A percentile compares a stretch with the other conserved stretches of the same genome.
Evolutionary conservation across 2,888 invertebrate species (phyloP).

Genomic region (Dasysyrphus albostriatus): DNA sequence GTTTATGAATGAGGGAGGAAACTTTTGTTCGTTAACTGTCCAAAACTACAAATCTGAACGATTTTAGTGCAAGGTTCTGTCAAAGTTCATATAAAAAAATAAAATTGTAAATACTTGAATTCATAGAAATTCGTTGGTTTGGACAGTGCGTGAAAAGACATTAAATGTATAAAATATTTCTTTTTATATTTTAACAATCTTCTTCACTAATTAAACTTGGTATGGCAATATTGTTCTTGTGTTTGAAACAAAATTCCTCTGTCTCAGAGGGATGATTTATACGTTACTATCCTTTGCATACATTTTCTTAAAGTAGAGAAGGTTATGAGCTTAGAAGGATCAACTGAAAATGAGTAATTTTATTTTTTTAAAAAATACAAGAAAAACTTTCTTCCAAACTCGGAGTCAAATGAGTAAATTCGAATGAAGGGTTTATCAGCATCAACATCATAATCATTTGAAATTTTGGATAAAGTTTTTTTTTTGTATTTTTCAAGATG

Average conservation of each 20-base stretch:
- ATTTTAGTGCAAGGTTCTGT: too few relatives aligned
- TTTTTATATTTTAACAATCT: neutral
- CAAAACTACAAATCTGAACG: too few relatives aligned
- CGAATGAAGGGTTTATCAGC: neutral
- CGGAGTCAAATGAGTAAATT: conserved; percentile 41
- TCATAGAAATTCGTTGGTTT: too few relatives aligned
- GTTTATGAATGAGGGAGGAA: too few relatives aligned
- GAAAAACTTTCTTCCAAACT: conserved; percentile 24
- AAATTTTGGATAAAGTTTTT: neutral
- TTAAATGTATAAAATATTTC: too few relatives aligned
- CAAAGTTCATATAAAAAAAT: too few relatives aligned
- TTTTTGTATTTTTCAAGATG: neutral
- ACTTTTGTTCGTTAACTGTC: too few relatives aligned
- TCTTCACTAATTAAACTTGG: neutral
- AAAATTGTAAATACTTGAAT: too few relatives aligned
- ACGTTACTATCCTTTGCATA: conserved; percentile 63
- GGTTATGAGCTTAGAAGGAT: conserved; percentile 62
- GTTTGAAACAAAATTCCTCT: conserved; percentile 10
- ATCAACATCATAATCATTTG: conserved; percentile 3
- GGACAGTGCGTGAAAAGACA: too few relatives aligned
- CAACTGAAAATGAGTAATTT: conserved; percentile 67
- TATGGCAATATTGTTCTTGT: conserved; percentile 8
- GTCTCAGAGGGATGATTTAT: conserved; percentile 58
- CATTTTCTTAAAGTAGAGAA: conserved; percentile 48
- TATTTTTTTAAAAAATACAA: conserved; percentile 34